A percentile compares a stretch with the other conserved stretches of the same genome.
phyloP scores from a whole-genome alignment of 2,113 vertebrate genomes.

The Varanus komodoensis region DNA sequence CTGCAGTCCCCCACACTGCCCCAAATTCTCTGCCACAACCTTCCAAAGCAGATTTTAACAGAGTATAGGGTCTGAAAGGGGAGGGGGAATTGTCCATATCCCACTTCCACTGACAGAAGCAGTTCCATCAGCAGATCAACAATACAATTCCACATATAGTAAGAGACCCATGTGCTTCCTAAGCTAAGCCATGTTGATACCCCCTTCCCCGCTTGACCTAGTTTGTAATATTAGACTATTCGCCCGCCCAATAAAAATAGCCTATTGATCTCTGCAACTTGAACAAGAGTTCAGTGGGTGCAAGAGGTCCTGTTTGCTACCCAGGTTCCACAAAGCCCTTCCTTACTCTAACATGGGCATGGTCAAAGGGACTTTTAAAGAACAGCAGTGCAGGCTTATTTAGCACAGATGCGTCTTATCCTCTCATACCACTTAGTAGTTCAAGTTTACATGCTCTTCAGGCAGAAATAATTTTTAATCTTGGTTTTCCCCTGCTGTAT shows the following conservation, averaged over 20 bases:
- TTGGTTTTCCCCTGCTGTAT: background rate
- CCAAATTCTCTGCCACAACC: too few relatives aligned
- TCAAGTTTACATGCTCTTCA: background rate
- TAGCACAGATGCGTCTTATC: background rate
- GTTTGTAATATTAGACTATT: background rate
- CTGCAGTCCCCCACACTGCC: too few relatives aligned
- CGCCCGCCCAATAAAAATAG: background rate
- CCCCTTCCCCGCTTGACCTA: constrained; percentile 13
- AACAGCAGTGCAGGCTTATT: background rate
- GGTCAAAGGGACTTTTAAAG: too few relatives aligned
- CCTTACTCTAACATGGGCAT: constrained; percentile 2
- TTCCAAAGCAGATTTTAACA: too few relatives aligned
- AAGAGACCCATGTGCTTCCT: constrained; percentile 69
- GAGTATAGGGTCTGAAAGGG: too few relatives aligned
- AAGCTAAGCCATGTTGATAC: constrained; percentile 62
- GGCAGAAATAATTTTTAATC: background rate
- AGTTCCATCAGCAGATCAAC: too few relatives aligned
- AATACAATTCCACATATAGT: background rate
- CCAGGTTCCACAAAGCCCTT: background rate
- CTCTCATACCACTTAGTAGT: too few relatives aligned
- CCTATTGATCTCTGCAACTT: background rate
- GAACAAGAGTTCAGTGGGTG: background rate
- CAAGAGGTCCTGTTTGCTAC: background rate
- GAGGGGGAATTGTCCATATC: too few relatives aligned
- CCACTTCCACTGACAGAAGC: too few relatives aligned